A percentile compares a stretch with the other conserved stretches of the same genome.
Conservation (phyloP, 2,113 vertebrate genomes). For the Apus apus region DNA sequence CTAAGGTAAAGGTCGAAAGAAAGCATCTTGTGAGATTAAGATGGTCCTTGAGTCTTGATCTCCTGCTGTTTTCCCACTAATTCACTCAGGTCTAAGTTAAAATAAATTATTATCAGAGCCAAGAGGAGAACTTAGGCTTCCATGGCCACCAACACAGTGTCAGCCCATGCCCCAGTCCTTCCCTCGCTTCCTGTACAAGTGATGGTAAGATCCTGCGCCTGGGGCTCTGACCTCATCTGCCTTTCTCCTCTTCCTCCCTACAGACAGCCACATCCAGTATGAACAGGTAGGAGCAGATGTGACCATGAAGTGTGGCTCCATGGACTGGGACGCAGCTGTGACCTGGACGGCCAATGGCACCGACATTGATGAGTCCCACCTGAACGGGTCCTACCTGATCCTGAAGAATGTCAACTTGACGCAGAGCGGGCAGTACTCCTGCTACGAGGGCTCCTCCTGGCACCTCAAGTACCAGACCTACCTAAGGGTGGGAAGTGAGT, state of each 20-base stretch:
- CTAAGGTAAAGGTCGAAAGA: not conserved
- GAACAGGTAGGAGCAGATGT: constrained; percentile 87
- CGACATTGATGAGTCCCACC: constrained; percentile 83
- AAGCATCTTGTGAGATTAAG: not conserved
- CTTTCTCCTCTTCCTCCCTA: not conserved
- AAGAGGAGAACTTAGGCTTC: not conserved
- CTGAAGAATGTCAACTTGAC: constrained; percentile 84
- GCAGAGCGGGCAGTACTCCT: constrained; percentile 90
- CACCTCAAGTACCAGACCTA: constrained; percentile 88
- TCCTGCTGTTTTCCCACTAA: not conserved
- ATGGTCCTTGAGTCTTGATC: not conserved
- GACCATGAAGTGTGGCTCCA: constrained; percentile 90
- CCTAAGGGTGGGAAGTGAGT: constrained; percentile 93
- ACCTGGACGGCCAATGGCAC: constrained; percentile 95
- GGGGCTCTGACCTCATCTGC: not conserved
- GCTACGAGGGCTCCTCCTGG: constrained; percentile 92
- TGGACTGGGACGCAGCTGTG: constrained; percentile 84
- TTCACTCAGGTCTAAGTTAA: not conserved
- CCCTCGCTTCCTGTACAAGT: not conserved
- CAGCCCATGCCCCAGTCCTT: not conserved
- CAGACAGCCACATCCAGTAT: constrained; percentile 87
- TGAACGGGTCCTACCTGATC: constrained; percentile 84
- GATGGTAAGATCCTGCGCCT: not conserved
- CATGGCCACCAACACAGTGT: not conserved
- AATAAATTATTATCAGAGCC: not conserved